Conservation (phyloP, 2,113 vertebrate species). For the Steatornis caripensis region DNA sequence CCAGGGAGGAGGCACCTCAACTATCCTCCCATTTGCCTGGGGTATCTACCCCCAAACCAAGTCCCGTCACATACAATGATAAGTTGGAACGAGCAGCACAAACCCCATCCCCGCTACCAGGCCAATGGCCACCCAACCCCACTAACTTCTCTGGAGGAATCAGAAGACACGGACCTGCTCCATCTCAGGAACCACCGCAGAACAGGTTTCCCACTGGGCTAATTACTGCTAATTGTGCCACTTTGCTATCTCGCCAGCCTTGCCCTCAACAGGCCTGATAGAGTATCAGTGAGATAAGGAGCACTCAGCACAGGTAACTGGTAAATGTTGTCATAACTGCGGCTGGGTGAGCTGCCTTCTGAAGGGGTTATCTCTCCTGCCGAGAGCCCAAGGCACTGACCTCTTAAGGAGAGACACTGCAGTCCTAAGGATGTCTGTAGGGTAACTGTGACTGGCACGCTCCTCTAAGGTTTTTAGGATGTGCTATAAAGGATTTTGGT, state of each 20-base stretch:
- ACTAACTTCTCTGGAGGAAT: neutral
- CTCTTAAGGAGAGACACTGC: fast-evolving
- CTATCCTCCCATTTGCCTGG: fast-evolving
- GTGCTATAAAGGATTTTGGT: neutral
- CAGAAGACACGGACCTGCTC: neutral
- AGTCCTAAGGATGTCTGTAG: neutral
- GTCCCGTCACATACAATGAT: fast-evolving
- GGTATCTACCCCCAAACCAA: neutral
- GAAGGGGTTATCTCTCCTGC: neutral
- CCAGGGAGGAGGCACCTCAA: neutral
- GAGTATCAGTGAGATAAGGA: constrained; percentile 46
- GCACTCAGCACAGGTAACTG: constrained; percentile 24
- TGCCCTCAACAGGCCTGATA: neutral
- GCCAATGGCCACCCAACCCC: neutral
- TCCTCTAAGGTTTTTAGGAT: neutral
- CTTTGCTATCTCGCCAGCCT: neutral
- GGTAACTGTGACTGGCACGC: neutral
- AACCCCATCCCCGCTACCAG: neutral
- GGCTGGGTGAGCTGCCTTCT: neutral
- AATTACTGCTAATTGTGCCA: constrained; percentile 40
- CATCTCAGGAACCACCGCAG: neutral
- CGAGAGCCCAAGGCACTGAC: fast-evolving
- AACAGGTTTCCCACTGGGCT: fast-evolving
- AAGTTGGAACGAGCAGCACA: neutral
- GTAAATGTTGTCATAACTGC: neutral